phyloP scores from a whole-genome alignment of 2,113 vertebrate genomes.

The Tricholaema leucomelas region DNA sequence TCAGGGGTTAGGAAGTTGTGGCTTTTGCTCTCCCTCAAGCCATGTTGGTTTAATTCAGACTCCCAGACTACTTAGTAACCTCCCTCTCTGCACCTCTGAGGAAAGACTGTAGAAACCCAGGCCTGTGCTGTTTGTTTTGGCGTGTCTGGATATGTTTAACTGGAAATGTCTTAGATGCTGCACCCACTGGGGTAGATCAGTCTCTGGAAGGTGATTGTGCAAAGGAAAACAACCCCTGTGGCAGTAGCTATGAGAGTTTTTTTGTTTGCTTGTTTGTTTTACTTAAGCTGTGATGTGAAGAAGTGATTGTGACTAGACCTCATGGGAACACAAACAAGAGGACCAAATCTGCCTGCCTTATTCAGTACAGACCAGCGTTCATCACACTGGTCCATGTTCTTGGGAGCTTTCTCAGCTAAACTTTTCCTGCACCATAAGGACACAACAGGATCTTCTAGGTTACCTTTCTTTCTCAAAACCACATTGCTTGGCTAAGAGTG shows the following conservation, averaged over 20 bases:
- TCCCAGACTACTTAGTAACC: background rate
- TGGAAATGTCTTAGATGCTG: background rate
- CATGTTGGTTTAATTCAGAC: rapidly evolving
- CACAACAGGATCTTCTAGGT: background rate
- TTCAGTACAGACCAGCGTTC: background rate
- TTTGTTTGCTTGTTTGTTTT: background rate
- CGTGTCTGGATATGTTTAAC: background rate
- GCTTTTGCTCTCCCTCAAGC: background rate
- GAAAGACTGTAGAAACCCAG: background rate
- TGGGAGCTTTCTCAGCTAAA: background rate
- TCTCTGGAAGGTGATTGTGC: background rate
- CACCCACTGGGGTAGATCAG: background rate
- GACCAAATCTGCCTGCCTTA: background rate
- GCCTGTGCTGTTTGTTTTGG: background rate
- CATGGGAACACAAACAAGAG: background rate
- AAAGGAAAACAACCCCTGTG: background rate
- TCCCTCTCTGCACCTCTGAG: background rate
- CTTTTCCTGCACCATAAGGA: background rate
- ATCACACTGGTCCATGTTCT: rapidly evolving
- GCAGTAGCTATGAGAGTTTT: background rate
- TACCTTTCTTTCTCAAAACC: background rate
- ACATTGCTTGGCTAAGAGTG: rapidly evolving
- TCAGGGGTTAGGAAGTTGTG: background rate
- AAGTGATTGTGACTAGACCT: background rate
- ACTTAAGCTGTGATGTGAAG: background rate